Base-by-base conservation (phyloP, 1,140 invertebrate species). In the Pogonognathellus flavescens region DNA sequence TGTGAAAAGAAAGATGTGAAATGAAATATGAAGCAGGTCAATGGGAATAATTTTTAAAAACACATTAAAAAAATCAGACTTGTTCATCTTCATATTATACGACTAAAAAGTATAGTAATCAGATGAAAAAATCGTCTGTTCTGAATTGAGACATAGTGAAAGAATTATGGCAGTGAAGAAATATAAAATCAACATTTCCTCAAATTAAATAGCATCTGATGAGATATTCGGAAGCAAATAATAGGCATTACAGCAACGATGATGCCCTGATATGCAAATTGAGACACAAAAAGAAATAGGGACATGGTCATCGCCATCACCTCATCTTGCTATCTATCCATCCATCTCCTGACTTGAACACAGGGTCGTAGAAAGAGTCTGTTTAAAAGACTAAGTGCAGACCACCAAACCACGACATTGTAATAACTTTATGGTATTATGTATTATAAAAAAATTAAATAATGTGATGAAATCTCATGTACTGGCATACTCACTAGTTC, bases 261-360 rank as follows among this genome's bases (percentile, higher is more conserved):
- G 70, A 76, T 76, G 70, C 70, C 70, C 70, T 76, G 70, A 76
- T 76, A 76, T 76, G 70, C 70, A 76, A 76, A 76, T 76, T 50
- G 70, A 76, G 70, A 76, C n/a, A 50, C 70, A 31, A 76, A 13
- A 31, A 76, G 70, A 76, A 76, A 50, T 76, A 76, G 70, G 70
- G 70, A 76, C 70, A 76, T 76, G 70, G 70, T 76, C 70, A 76
- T 76, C 70, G 70, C 49, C 70, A 76, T 76, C 70, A 49, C n/a
- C 70, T 76, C 70, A n/a, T 76, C 70, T n/a, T 50, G 41, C n/a
- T 57, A n/a, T 57, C n/a, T 14, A 1, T 14, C 11, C 3, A 14
- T 76, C 14, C 10, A 31, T 76, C 70, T 76, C 5, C 25, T 76
- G 62, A 66, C 62, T 66, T 66, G 14, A 25, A 20, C 14, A 66